Conservation (phyloP, 2,888 invertebrate genomes). For the Melipona bicolor region DNA sequence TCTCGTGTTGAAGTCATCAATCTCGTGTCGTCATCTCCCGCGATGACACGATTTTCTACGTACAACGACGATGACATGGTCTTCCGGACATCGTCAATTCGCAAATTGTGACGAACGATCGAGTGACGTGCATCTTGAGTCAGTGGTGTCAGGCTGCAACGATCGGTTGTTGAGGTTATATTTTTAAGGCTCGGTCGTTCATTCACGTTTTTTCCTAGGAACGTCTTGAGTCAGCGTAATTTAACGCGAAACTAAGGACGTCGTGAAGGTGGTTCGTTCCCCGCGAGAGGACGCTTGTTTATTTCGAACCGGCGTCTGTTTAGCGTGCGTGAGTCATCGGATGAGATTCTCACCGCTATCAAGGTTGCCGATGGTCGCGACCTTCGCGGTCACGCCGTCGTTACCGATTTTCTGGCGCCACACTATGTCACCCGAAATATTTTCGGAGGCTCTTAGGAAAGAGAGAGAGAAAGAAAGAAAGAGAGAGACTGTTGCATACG, state of each 20-base stretch:
- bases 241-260: constrained; percentile 53
- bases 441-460: not conserved
- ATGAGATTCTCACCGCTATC: constrained; percentile 57
- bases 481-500: too few relatives aligned
- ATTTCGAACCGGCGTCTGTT: constrained; percentile 47
- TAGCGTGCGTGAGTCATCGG: constrained; percentile 60
- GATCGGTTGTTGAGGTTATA: constrained; percentile 50
- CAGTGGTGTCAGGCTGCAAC: not conserved
- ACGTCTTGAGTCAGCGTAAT: constrained; percentile 68
- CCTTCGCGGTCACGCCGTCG: constrained; percentile 37
- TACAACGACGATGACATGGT: constrained; percentile 27
- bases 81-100: constrained; percentile 55
- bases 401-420: constrained; percentile 59
- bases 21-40: constrained; percentile 28
- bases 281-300: constrained; percentile 51
- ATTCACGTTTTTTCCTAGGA: constrained; percentile 68
- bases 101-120: constrained; percentile 30
- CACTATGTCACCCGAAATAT: constrained; percentile 11
- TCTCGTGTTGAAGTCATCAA: not conserved
- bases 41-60: not conserved
- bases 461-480: not conserved
- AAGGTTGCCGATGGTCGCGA: constrained; percentile 56
- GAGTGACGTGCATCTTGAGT: constrained; percentile 60
- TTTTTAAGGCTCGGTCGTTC: constrained; percentile 73
- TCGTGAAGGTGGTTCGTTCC: constrained; percentile 20